These are phyloP conservation scores for Aphidius colemani DNA, from an alignment of 2,888 invertebrate species.

Conservation along the genomic window DNA sequence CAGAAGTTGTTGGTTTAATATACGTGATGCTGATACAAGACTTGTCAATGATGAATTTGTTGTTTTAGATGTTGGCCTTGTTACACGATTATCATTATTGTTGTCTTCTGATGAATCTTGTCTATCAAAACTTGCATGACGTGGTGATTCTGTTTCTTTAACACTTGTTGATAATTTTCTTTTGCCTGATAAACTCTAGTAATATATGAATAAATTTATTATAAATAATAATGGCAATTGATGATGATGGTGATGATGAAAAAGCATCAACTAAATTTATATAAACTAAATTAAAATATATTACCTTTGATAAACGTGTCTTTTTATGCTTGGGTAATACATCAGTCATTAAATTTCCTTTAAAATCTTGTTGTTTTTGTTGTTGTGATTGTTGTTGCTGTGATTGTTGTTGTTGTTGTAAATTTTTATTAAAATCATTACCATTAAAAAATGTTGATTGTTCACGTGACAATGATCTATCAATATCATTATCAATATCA, in stretches of 20 bases:
- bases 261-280: too few relatives aligned
- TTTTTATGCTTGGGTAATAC: constrained; percentile 81
- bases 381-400: constrained; percentile 35
- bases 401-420: constrained; percentile 58
- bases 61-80: constrained; percentile 40
- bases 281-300: neutral
- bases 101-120: constrained; percentile 41
- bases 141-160: constrained; percentile 44
- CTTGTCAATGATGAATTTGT: constrained; percentile 66
- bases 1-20: constrained; percentile 76
- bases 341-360: constrained; percentile 60
- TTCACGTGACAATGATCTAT: constrained; percentile 15
- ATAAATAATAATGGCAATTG: neutral
- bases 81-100: constrained; percentile 59
- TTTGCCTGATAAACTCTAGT: constrained; percentile 50
- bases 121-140: constrained; percentile 16
- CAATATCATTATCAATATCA: constrained; percentile 51
- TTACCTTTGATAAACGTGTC: constrained; percentile 83
- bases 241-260: too few relatives aligned
- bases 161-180: constrained; percentile 46
- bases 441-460: constrained; percentile 50
- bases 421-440: constrained; percentile 62
- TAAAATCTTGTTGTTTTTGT: constrained; percentile 59
- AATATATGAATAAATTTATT: constrained; percentile 30
- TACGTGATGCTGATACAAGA: constrained; percentile 72